Evolutionary conservation across 2,888 invertebrate genomes (phyloP).

Genomic region (Phengaris alcon): DNA sequence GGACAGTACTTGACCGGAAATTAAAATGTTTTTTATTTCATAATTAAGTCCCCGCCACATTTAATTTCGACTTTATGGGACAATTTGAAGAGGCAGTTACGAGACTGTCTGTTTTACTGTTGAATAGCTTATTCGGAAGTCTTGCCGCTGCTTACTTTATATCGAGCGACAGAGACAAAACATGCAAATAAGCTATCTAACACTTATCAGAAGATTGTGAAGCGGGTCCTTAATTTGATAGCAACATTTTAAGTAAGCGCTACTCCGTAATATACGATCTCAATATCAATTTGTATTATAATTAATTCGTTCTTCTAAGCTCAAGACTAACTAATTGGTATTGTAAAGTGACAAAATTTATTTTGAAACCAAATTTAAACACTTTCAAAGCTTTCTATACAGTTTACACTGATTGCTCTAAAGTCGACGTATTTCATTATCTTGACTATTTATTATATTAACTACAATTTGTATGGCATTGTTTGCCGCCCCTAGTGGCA

Average conservation of each 20-base stretch:
- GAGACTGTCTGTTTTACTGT: too few relatives aligned
- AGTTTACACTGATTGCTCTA: not conserved
- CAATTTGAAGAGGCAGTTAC: not conserved
- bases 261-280: not conserved
- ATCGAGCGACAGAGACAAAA: too few relatives aligned
- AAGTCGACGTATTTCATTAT: not conserved
- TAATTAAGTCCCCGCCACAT: not conserved
- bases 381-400: not conserved
- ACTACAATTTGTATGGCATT: too few relatives aligned
- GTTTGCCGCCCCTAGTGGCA: too few relatives aligned
- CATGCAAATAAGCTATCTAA: too few relatives aligned
- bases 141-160: too few relatives aligned
- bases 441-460: too few relatives aligned
- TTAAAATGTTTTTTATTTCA: conserved; percentile 3
- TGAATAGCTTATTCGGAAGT: too few relatives aligned
- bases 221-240: not conserved
- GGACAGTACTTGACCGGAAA: not conserved
- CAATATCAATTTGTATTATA: conserved; percentile 7
- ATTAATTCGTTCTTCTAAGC: not conserved
- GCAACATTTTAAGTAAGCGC: not conserved
- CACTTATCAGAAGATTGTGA: too few relatives aligned
- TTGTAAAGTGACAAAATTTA: conserved; percentile 2
- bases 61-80: not conserved
- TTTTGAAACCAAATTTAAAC: not conserved
- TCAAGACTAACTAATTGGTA: not conserved